A percentile compares a stretch with the other conserved stretches of the same genome.
Conservation (phyloP, 2,888 invertebrate genomes). For the Blastobasis lacticolella region DNA sequence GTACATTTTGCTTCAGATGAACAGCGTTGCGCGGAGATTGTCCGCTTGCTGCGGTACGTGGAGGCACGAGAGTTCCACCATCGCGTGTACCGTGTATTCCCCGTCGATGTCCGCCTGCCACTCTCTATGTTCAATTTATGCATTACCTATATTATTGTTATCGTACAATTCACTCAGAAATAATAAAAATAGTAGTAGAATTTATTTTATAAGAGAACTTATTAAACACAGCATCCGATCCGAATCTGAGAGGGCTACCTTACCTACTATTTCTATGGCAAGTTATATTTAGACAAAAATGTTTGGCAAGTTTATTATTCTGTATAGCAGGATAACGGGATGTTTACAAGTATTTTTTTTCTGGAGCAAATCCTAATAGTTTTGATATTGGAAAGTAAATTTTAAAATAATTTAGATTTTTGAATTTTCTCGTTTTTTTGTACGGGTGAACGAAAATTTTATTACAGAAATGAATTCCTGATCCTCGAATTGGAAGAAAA, state of each 20-base stretch:
- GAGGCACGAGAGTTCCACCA: constrained; percentile 7
- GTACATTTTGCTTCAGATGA: constrained; percentile 1
- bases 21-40: not conserved
- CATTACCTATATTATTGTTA: constrained; percentile 10
- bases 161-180: constrained; percentile 8
- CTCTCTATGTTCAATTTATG: constrained; percentile 6
- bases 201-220: not conserved
- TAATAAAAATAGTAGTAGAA: not conserved
- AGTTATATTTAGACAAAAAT: no score
- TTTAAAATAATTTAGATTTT: no score
- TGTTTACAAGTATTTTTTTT: no score
- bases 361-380: no score
- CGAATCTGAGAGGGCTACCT: not conserved
- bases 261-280: not conserved
- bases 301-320: no score
- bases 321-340: no score
- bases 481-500: no score
- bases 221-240: not conserved
- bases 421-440: no score
- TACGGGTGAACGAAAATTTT: no score
- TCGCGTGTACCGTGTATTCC: constrained; percentile 8
- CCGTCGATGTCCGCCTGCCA: constrained; percentile 8
- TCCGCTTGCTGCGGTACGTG: constrained; percentile 1
- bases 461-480: no score
- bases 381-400: no score